Evolutionary conservation across 92 coral and sea anemone genomes (phyloP), one percentile per base, ranked within the genome.

Genomic region (Epizoanthus illoricatus): DNA sequence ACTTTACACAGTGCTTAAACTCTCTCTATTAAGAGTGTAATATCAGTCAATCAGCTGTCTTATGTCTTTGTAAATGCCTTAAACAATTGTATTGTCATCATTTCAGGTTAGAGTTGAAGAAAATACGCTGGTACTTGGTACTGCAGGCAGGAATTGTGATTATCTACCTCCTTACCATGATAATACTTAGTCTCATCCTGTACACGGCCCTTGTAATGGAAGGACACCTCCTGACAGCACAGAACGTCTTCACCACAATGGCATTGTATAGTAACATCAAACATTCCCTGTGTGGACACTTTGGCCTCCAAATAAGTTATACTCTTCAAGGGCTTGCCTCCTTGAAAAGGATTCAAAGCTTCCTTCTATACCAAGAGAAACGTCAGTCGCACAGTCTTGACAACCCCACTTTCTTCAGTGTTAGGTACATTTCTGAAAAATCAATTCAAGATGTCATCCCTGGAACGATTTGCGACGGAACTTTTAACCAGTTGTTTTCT

Each of bases 211-310:
- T 76, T 21, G 70, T 76, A 15, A 41, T 76, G 81, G 81, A 76
- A 40, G 81, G 69, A 3, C 81, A 76, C 19, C 55, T 60, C 13
- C 70, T 76, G 40, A 76, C 81, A 1, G 81, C 81, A 61, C 81
- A 76, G 58, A 76, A 76, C 43, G 81, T 76, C 17, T 76, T 76
- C 36, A 61, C 69, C 24, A 76, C 81, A 41, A 76, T 76, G 81
- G 81, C 57, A 9, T 56, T 76, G 5, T 76, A 76, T 19, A 76
- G 81, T n/a, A 76, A 76, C 69, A 76, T 76, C 28, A 76, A 76
- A 41, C 81, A 76, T 36, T 76, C 81, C 10, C 69, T 76, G 18
- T 76, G 81, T 21, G 81, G 81, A 9, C 81, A 76, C 69, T 76
- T 76, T 12, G 81, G 69, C 6, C 81, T 76, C 10, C 81, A 76